phyloP scores from a whole-genome alignment of 2,113 vertebrate species.

The Mirounga angustirostris region DNA sequence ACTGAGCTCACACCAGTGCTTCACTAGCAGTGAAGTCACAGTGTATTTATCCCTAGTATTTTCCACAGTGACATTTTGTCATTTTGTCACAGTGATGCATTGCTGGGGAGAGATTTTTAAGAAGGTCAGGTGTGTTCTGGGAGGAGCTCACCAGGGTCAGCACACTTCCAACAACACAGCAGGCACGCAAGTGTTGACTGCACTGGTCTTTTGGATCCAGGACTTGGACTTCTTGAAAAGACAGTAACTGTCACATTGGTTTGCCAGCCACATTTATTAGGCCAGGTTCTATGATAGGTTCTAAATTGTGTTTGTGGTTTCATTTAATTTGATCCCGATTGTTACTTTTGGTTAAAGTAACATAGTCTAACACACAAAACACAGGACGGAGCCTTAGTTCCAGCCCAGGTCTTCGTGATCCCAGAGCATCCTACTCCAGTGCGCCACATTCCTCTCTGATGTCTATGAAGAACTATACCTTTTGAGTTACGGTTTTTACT shows the following conservation, averaged over 20 bases:
- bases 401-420: not conserved
- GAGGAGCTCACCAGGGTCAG: not conserved
- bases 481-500: not conserved
- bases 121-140: not conserved
- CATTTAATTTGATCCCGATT: not conserved
- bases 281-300: not conserved
- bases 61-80: not conserved
- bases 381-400: not conserved
- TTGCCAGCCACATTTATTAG: not conserved
- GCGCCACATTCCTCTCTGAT: fast-evolving
- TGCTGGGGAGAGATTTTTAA: not conserved
- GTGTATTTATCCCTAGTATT: not conserved
- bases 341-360: conserved; percentile 39
- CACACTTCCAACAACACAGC: no score
- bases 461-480: not conserved
- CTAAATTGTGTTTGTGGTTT: conserved; percentile 16
- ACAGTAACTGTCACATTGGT: not conserved
- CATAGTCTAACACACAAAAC: not conserved
- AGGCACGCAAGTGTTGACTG: not conserved
- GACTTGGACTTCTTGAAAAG: not conserved
- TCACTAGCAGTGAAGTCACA: not conserved
- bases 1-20: not conserved
- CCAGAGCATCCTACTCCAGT: fast-evolving
- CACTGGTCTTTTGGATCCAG: not conserved
- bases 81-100: not conserved